Percentiles rank a stretch among this genome's conserved stretches.
Conservation (phyloP, 2,888 invertebrate genomes). For the Falcaria lacertinaria region DNA sequence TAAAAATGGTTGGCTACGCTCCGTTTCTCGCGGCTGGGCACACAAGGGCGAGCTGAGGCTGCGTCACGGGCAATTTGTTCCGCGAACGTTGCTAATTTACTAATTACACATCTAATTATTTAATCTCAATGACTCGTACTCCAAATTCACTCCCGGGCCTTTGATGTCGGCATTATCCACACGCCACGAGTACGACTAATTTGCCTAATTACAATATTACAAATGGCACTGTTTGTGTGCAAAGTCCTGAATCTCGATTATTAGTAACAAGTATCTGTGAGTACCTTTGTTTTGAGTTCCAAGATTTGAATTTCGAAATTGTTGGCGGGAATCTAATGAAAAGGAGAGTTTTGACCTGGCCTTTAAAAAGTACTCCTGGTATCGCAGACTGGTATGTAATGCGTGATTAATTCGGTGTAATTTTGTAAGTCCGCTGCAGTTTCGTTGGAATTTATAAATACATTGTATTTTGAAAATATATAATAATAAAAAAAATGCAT, state of each 20-base stretch:
- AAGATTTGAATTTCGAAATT: no score
- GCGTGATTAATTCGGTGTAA: no score
- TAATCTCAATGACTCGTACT: slow-evolving; percentile 23
- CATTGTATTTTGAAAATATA: no score
- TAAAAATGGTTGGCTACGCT: not conserved
- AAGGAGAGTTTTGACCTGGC: no score
- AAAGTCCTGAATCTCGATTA: not conserved
- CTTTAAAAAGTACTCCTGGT: no score
- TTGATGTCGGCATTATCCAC: not conserved
- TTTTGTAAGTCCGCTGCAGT: no score
- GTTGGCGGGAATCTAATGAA: no score
- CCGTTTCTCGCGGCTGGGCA: not conserved
- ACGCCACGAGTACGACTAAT: slow-evolving; percentile 7
- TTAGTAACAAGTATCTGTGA: not conserved
- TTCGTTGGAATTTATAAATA: no score
- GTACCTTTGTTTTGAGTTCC: not conserved
- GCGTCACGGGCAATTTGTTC: slow-evolving; percentile 3
- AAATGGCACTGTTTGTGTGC: slow-evolving; percentile 10
- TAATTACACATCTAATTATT: slow-evolving; percentile 27
- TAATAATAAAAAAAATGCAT: no score
- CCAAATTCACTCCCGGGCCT: not conserved
- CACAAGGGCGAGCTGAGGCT: not conserved
- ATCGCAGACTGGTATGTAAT: no score
- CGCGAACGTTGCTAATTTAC: slow-evolving; percentile 21
- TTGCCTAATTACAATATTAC: slow-evolving; percentile 19